Evolutionary conservation across 2,888 invertebrate genomes (phyloP), one percentile per base, ranked within the genome.

Genomic region (Graphium colonna): DNA sequence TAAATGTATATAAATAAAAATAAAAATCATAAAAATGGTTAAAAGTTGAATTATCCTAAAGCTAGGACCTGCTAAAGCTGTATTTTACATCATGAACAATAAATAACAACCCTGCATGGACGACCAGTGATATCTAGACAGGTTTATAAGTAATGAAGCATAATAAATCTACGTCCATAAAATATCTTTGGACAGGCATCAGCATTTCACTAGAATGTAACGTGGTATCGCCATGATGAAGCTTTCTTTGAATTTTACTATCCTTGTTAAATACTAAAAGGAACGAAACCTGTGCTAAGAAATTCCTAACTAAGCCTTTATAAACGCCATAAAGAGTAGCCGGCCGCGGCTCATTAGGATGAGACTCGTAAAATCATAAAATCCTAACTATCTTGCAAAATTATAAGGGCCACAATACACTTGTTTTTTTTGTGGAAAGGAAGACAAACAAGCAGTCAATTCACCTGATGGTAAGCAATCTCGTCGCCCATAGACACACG

Each of bases 171-270:
- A 5, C 5, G 21, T 21, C 21, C 33, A 46, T 46, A 46, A 41
- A 46, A 46, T 36, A 26, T 46, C 2, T 9, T 7, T 36, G 21
- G 15, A 26, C 36, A 15, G 46, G n/a, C 10, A 46, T 52, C 26
- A 33, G n/a, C 8, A 13, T 21, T 46, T 52, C 46, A 52, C 15
- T 45, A 33, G 21, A 13, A 39, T 13, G 13, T 17, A 10, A 10
- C 10, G 31, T 9, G 31, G 17, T 41, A 21, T 36, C 26, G 13
- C 17, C 36, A 15, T 38, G 41, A 52, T 47, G 26, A 38, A 52
- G 47, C 40, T 33, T 38, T 52, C 42, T 42, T 47, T 36, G 40
- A 16, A 42, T 52, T 52, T 52, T 42, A 52, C 47, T 52, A 41
- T 31, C 13, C 52, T 52, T 52, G 41, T 52, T 46, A 52, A 52